Evolutionary conservation across 2,888 invertebrate genomes (phyloP), one percentile per base, ranked within the genome.

Genomic region (Gandaritis pyraliata): DNA sequence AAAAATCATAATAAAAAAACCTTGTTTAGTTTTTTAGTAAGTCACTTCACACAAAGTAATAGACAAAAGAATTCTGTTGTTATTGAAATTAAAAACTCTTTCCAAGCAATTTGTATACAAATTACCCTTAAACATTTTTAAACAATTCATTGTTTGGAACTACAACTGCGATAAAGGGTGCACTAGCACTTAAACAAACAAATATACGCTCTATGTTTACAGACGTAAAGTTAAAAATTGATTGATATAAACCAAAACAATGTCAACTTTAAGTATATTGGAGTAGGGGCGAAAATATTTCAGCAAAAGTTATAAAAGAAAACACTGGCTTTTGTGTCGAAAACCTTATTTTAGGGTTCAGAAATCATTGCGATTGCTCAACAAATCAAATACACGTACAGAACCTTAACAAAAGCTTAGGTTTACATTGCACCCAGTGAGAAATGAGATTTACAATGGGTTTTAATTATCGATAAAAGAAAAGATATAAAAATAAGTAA

Each of bases 91-190:
- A 56, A 43, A 52, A 55, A 63, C 59, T 63, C 61, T 59, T 63
- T 54, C 36, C 56, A 45, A 12, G 52, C 54, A 64, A 67, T 64
- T 65, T 49, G 58, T 55, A 15, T 59, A 61, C 61, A 63, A 67
- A 66, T 63, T 51, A 55, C 57, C 49, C 16, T 47, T 39, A 47
- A 59, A 43, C 41, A 15, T 16, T 10, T 16, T 48, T 56, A 50
- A 30, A 63, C 41, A 51, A 43, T 58, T 51, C 59, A 55, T 64
- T 63, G 51, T 64, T 50, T 36, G 5, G 33, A 16, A 43, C 58
- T 45, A 23, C 18, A 56, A 53, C 52, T 49, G 7, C 41, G n/a
- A 30, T 38, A 54, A 55, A 55, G 54, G 50, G 46, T 60, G 54
- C 33, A 46, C 1, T 18, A 46, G 1, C 38, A 2, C 6, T 2